Base-by-base conservation (phyloP, 2,113 vertebrate genomes). In the Nasalis larvatus region DNA sequence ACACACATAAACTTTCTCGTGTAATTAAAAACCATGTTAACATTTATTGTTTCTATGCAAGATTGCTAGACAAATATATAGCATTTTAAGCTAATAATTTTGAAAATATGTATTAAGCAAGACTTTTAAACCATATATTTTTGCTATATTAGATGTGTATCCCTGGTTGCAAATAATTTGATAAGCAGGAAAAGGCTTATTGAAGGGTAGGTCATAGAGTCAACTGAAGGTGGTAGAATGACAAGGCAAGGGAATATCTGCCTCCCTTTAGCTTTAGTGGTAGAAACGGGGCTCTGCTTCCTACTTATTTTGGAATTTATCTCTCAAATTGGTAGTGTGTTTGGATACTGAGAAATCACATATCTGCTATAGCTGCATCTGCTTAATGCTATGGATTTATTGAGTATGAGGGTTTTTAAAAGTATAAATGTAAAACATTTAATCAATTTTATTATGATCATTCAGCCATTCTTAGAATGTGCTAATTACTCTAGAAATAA, bases 401-500 rank as follows among this genome's bases (percentile, higher is more conserved):
- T 83, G 32, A 63, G 27, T 91, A 30, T 85, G 52, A 52, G 32
- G 2, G 23, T 91, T 92, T 87, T 20, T 32, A 32, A 27, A 73
- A 69, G 42, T 90, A 60, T 71, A 69, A 90, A 69, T 60, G 4
- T 6, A 54, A 91, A 90, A 18, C 63, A 52, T 85, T 80, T 86
- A 54, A 63, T 78, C 35, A 60, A 20, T 91, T 86, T 87, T 76
- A 86, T 94, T 60, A 27, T 86, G 45, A 94, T 69, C 76, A n/a
- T 73, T 73, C 25, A 80, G 30, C 66, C 37, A 85, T 60, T 85
- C 83, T 91, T 94, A 37, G n/a, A 83, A 47, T 92, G 13, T 94
- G 35, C 47, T 78, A 68, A 14, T 96, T 86, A 56, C n/a, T 94
- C 45, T 90, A 93, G 71, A 91, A 94, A 86, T 94, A 68, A 56